These are phyloP conservation scores for Antechinus flavipes DNA, from an alignment of 2,113 vertebrate genomes.

Conservation along the genomic window DNA sequence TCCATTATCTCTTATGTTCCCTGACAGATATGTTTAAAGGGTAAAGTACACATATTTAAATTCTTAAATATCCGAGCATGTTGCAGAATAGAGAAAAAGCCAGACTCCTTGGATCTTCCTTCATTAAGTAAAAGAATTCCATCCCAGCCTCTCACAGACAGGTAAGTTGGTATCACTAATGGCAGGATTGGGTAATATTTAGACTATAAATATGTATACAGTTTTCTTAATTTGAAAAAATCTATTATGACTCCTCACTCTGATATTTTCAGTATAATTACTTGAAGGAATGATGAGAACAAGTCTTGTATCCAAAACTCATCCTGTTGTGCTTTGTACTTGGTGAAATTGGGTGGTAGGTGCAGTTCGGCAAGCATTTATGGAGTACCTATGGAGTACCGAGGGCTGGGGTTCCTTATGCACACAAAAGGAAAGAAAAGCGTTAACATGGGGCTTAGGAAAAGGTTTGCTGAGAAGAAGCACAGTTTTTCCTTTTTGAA, in stretches of 20 bases:
- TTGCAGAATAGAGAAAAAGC: conserved; percentile 96
- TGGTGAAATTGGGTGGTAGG: neutral
- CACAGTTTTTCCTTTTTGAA: conserved; percentile 26
- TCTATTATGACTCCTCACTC: neutral
- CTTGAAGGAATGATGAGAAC: neutral
- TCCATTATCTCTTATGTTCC: conserved; percentile 61
- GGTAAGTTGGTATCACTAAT: conserved; percentile 82
- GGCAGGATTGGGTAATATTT: conserved; percentile 7
- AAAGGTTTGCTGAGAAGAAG: conserved; percentile 25
- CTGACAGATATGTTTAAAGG: conserved; percentile 97
- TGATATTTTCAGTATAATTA: neutral
- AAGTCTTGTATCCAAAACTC: neutral
- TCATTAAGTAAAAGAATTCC: conserved; percentile 93
- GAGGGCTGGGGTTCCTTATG: neutral
- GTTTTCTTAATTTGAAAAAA: neutral
- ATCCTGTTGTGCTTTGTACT: neutral
- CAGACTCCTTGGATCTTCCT: conserved; percentile 96
- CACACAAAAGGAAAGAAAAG: conserved; percentile 26
- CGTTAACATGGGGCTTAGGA: conserved; percentile 12
- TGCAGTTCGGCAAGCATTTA: neutral
- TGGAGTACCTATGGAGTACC: neutral
- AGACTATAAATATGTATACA: neutral
- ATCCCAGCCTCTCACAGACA: conserved; percentile 96
- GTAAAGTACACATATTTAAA: conserved; percentile 99
- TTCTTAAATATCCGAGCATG: conserved; percentile 96